Evolutionary conservation across 2,888 invertebrate genomes (phyloP), one percentile per base, ranked within the genome.

Genomic region (Aleiodes leptofemur): DNA sequence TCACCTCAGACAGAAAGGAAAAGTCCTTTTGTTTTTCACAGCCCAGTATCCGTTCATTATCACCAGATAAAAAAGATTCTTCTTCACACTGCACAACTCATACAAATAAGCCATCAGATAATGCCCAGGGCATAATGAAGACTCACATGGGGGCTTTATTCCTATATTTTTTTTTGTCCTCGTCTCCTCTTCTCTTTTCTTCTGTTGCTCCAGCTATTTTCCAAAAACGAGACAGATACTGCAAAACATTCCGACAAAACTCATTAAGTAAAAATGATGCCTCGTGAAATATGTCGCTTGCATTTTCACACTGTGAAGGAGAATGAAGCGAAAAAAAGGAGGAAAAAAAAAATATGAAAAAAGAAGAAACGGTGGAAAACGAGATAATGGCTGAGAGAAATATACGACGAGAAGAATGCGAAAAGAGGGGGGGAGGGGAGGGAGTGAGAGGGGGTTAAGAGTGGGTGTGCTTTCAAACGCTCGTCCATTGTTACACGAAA

Each of bases 181-280:
- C 23, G 23, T 23, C 34, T 31, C 34, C 34, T 29, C 34, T 59
- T 59, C n/a, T 55, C 55, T 16, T 11, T 11, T 11, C 13, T 53
- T 8, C 38, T 38, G 38, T 53, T 53, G 9, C 14, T 53, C 5
- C 5, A 11, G 5, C 14, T 3, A 53, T 53, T 53, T 53, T 53
- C 53, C 53, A 14, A 13, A 51, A 55, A 55, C 8, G 6, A 55
- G 55, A 14, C 6, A 55, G 16, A 61, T 38, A 43, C 16, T 48
- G 43, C 64, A 8, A 43, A 43, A 48, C 64, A 64, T 64, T 64
- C 64, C 59, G 50, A 59, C 70, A 59, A 71, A 71, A 71, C 70
- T 71, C 70, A 71, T 71, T 71, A 71, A 71, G 48, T 29, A 59
- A 59, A 71, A 71, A 59, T 71, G 23, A 71, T 59, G 70, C 31